A percentile compares a stretch with the other conserved stretches of the same genome.
Evolutionary conservation across 2,888 invertebrate species (phyloP).

Genomic region (Epistrophella euchroma): DNA sequence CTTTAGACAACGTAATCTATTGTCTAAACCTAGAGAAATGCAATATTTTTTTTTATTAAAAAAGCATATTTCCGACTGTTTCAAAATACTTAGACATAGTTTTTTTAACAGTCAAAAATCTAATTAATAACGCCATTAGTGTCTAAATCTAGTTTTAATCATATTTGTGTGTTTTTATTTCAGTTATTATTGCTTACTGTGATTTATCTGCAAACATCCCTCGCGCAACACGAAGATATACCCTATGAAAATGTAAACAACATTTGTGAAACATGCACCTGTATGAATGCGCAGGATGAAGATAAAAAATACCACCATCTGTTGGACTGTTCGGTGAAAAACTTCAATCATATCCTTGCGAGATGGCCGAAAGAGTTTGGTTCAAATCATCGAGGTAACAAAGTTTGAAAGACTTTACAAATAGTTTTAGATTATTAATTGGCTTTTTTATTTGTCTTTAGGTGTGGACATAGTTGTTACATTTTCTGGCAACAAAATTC

Average conservation of each 20-base stretch:
- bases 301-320: conserved; percentile 78
- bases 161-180: conserved; percentile 48
- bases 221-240: conserved; percentile 80
- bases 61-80: too few relatives aligned
- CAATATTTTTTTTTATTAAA: too few relatives aligned
- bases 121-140: too few relatives aligned
- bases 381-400: conserved; percentile 79
- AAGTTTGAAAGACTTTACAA: not conserved
- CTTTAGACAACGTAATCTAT: too few relatives aligned
- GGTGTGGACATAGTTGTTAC: conserved; percentile 80
- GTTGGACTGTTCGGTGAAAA: conserved; percentile 80
- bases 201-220: conserved; percentile 8
- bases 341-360: conserved; percentile 82
- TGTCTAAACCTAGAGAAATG: too few relatives aligned
- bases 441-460: not conserved
- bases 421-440: not conserved
- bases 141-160: too few relatives aligned
- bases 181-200: conserved; percentile 75
- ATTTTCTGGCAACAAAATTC: conserved; percentile 81
- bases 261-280: conserved; percentile 81
- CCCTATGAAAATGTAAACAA: conserved; percentile 81
- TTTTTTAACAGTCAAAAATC: too few relatives aligned
- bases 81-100: too few relatives aligned
- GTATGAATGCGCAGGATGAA: conserved; percentile 78
- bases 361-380: conserved; percentile 82